These are phyloP conservation scores for Bovichtus variegatus DNA, from an alignment of 2,797 vertebrate genomes.

Conservation along the genomic window DNA sequence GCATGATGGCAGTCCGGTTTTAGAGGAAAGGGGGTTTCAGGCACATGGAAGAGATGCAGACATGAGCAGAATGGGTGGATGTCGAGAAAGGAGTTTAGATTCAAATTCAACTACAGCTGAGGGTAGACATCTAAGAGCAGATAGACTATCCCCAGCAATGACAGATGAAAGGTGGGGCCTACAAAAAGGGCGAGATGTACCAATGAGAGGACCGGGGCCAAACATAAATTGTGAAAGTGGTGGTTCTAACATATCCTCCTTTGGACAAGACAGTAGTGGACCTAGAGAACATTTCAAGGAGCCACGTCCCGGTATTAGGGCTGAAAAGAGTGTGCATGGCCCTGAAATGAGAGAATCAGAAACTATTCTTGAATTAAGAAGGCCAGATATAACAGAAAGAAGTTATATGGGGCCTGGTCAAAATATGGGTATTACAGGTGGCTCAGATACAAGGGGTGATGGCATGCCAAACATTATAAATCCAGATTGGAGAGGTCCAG, in stretches of 20 bases:
- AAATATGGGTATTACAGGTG: neutral
- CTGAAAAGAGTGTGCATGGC: slow-evolving; percentile 9
- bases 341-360: slow-evolving; percentile 19
- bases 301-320: neutral
- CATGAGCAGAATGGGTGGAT: neutral
- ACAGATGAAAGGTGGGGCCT: slow-evolving; percentile 5
- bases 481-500: slow-evolving; percentile 39
- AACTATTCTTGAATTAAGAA: slow-evolving; percentile 17
- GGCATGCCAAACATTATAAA: slow-evolving; percentile 36
- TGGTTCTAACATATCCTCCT: neutral
- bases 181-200: slow-evolving; percentile 14
- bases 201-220: slow-evolving; percentile 17
- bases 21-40: slow-evolving; percentile 31
- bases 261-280: slow-evolving; percentile 17
- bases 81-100: slow-evolving; percentile 22
- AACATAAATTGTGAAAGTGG: slow-evolving; percentile 30
- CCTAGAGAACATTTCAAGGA: slow-evolving; percentile 25
- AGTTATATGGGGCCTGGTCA: slow-evolving; percentile 27
- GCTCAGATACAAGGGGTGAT: slow-evolving; percentile 22
- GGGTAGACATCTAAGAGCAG: neutral
- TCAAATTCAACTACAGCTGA: slow-evolving; percentile 5
- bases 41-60: slow-evolving; percentile 31
- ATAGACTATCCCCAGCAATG: neutral
- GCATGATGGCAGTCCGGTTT: slow-evolving; percentile 31
- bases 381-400: neutral